Conservation (phyloP, 2,797 vertebrate species). For the Alauda arvensis region DNA sequence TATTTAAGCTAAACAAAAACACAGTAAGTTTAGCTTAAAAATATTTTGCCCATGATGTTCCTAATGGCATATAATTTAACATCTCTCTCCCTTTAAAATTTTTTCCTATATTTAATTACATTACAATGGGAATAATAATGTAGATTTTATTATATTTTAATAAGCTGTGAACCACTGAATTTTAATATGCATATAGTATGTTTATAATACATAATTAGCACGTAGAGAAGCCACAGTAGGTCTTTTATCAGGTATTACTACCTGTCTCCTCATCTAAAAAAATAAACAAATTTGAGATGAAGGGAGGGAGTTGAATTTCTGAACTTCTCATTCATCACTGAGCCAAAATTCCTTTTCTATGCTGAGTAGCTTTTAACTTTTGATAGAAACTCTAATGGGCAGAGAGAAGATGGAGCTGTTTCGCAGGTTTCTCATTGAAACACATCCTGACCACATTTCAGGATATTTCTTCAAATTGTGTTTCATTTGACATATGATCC, state of each 20-base stretch:
- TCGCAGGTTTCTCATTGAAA: background rate
- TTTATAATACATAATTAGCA: background rate
- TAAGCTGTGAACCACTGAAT: background rate
- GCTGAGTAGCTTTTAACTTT: background rate
- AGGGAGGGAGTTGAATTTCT: background rate
- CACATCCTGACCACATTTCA: background rate
- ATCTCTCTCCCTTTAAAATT: background rate
- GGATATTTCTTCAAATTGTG: background rate
- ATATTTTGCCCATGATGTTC: background rate
- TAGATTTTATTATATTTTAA: background rate
- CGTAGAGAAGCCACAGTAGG: background rate
- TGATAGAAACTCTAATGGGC: background rate
- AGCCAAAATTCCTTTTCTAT: background rate
- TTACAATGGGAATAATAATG: background rate
- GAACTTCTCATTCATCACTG: background rate
- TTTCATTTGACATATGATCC: background rate
- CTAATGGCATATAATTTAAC: background rate
- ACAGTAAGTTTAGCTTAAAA: background rate
- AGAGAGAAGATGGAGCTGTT: background rate
- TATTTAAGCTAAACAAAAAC: background rate
- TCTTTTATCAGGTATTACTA: background rate
- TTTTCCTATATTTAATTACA: background rate
- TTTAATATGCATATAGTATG: background rate
- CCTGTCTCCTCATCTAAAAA: background rate
- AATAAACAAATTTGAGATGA: background rate